Percentiles rank a stretch among this genome's conserved stretches.
These are phyloP conservation scores for Epiblema foenella DNA, from an alignment of 2,888 invertebrate species.

Conservation along the genomic window DNA sequence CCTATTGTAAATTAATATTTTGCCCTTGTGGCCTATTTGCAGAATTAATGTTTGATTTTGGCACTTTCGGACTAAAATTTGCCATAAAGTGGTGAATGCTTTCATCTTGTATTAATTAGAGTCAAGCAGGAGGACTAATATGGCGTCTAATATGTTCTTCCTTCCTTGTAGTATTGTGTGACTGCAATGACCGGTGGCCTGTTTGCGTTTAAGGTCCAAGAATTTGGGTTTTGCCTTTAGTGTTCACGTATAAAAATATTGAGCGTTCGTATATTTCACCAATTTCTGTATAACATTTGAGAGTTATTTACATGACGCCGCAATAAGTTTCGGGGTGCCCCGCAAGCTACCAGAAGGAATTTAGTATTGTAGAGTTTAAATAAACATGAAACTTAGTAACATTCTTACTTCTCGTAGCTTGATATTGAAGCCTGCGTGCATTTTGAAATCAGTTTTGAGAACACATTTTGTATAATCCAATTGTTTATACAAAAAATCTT, in stretches of 20 bases:
- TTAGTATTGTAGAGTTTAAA: not conserved
- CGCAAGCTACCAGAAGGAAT: conserved; percentile 29
- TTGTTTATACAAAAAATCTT: not conserved
- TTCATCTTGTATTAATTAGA: not conserved
- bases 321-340: conserved; percentile 12
- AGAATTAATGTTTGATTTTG: too few species aligned
- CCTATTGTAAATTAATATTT: too few species aligned
- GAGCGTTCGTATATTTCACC: not conserved
- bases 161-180: not conserved
- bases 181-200: not conserved
- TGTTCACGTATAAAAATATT: not conserved
- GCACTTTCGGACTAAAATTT: not conserved
- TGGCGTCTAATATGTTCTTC: not conserved
- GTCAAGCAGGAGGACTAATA: not conserved
- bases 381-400: not conserved
- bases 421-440: conserved; percentile 21
- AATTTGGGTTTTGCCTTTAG: not conserved
- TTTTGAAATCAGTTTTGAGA: conserved; percentile 26
- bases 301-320: conserved; percentile 27
- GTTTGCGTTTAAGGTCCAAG: not conserved
- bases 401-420: conserved; percentile 25
- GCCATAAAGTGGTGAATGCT: not conserved
- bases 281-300: not conserved
- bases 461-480: conserved; percentile 1
- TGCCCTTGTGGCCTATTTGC: too few species aligned